A percentile compares a stretch with the other conserved stretches of the same genome.
These are phyloP conservation scores for Sebastes jordani DNA, from an alignment of 2,797 vertebrate genomes.

Conservation along the genomic window DNA sequence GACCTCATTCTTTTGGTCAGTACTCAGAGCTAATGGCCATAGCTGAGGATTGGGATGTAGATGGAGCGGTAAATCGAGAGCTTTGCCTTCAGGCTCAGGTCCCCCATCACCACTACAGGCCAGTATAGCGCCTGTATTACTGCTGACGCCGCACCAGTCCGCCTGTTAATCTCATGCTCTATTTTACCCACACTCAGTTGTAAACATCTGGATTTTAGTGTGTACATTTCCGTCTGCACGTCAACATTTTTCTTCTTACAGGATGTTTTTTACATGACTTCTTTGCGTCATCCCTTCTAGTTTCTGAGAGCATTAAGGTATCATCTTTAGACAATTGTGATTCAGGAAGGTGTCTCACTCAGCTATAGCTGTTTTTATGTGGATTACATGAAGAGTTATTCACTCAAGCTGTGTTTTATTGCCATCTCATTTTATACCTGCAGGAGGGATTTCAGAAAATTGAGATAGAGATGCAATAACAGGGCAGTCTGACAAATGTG, in stretches of 20 bases:
- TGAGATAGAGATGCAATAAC: neutral
- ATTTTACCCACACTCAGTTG: neutral
- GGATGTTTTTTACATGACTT: neutral
- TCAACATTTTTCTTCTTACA: neutral
- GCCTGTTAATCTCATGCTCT: neutral
- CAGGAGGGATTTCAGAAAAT: neutral
- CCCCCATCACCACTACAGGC: neutral
- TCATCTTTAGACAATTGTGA: neutral
- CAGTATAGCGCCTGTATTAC: neutral
- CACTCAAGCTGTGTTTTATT: constrained; percentile 13
- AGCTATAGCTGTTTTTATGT: neutral
- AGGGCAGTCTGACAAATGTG: neutral
- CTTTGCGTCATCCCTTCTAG: neutral
- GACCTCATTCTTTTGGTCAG: neutral
- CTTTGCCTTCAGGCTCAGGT: neutral
- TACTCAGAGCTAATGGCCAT: neutral
- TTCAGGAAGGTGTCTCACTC: neutral
- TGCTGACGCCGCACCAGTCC: neutral
- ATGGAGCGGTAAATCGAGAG: neutral
- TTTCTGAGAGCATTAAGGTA: neutral
- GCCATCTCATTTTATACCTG: neutral
- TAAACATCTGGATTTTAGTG: neutral
- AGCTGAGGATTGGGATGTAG: neutral
- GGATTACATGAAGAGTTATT: neutral
- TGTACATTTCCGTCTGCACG: neutral